These are phyloP conservation scores for Auanema sp. DNA, from an alignment of 2,888 invertebrate genomes.

Conservation along the genomic window DNA sequence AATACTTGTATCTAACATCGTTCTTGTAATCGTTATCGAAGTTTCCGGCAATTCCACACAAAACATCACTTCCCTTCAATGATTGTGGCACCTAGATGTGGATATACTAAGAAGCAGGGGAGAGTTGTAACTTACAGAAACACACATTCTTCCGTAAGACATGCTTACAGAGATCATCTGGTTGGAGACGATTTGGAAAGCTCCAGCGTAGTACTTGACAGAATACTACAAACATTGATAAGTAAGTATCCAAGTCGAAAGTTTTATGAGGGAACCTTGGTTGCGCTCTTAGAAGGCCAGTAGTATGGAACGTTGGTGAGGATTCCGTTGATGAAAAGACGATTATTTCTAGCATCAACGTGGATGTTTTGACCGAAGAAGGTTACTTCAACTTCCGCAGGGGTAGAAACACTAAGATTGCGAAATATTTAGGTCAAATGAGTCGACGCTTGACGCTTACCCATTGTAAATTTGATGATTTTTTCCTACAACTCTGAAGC, in stretches of 20 bases:
- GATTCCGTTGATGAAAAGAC: slow-evolving; percentile 39
- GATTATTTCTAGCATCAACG: slow-evolving; percentile 36
- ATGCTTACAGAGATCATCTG: neutral
- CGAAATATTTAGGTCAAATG: neutral
- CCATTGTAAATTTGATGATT: slow-evolving; percentile 34
- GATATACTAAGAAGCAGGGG: slow-evolving; percentile 33
- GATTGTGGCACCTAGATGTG: too few species aligned
- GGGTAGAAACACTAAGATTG: slow-evolving; percentile 41
- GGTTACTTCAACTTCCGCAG: slow-evolving; percentile 44
- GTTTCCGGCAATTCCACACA: slow-evolving; percentile 55
- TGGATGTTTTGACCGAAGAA: slow-evolving; percentile 43
- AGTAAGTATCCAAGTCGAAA: too few species aligned
- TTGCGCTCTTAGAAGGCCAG: slow-evolving; percentile 36
- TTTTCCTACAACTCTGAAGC: slow-evolving; percentile 43
- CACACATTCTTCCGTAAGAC: neutral
- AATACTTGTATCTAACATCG: slow-evolving; percentile 35
- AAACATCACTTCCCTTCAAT: slow-evolving; percentile 29
- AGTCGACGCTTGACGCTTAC: slow-evolving; percentile 18
- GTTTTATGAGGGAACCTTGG: slow-evolving; percentile 22
- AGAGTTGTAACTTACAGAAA: slow-evolving; percentile 24
- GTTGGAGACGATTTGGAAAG: slow-evolving; percentile 1
- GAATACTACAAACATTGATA: neutral
- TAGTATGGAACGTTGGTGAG: slow-evolving; percentile 45
- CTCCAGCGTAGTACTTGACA: slow-evolving; percentile 1
- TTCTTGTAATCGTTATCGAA: slow-evolving; percentile 45